A percentile compares a stretch with the other conserved stretches of the same genome.
Conservation (phyloP, 2,888 invertebrate genomes). For the Litoditis marina region DNA sequence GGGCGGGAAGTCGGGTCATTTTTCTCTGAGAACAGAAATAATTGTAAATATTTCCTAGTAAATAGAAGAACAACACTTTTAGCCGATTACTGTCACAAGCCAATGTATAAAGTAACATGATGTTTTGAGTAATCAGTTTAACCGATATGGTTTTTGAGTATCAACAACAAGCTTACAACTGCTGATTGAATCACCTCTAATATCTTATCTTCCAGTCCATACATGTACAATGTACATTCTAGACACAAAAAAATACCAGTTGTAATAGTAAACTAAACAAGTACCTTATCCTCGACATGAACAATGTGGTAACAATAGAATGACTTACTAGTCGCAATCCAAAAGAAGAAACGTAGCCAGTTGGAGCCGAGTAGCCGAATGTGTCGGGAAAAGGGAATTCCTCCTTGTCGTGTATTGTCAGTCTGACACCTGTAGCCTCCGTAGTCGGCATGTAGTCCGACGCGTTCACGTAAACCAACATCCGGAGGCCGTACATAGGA, state of each 20-base stretch:
- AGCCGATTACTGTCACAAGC: too few species aligned
- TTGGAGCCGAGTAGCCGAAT: slow-evolving; percentile 56
- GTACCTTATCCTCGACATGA: background rate
- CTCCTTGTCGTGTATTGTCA: slow-evolving; percentile 59
- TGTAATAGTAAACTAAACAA: background rate
- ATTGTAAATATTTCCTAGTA: background rate
- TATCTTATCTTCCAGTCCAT: too few species aligned
- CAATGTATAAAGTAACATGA: background rate
- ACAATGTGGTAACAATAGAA: background rate
- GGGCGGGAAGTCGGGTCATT: slow-evolving; percentile 52
- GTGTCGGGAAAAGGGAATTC: slow-evolving; percentile 59
- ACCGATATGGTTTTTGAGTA: too few species aligned
- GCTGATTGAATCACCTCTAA: too few species aligned
- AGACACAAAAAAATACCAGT: background rate
- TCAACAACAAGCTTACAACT: too few species aligned
- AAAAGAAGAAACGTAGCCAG: slow-evolving; percentile 56
- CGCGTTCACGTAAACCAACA: slow-evolving; percentile 57
- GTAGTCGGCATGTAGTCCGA: slow-evolving; percentile 59
- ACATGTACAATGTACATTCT: background rate
- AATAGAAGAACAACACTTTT: too few species aligned
- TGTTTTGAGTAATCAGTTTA: background rate
- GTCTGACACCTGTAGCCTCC: slow-evolving; percentile 55
- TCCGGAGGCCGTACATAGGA: slow-evolving; percentile 59
- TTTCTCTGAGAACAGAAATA: slow-evolving; percentile 30
- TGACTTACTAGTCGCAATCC: slow-evolving; percentile 46